Percentiles rank a stretch among this genome's conserved stretches.
These are phyloP conservation scores for Pentamera pediparva DNA, from an alignment of 53 echinoderm and acorn worm genomes.

Conservation along the genomic window DNA sequence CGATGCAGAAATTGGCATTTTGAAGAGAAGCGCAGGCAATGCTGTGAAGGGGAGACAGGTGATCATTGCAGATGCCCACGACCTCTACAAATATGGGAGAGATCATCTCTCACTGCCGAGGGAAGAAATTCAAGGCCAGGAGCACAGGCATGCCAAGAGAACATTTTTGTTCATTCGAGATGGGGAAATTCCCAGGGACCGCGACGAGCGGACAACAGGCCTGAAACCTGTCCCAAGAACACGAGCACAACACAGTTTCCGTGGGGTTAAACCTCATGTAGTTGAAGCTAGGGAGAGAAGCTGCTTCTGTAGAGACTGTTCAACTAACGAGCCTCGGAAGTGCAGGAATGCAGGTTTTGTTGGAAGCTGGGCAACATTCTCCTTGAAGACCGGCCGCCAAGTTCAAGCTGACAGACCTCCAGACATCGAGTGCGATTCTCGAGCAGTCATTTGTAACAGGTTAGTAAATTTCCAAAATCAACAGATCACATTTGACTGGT, in stretches of 20 bases:
- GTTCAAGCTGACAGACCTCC: too few relatives aligned
- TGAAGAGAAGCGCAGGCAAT: not conserved
- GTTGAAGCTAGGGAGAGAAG: not conserved
- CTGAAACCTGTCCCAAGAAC: not conserved
- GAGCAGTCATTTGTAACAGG: too few relatives aligned
- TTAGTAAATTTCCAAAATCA: too few relatives aligned
- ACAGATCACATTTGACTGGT: too few relatives aligned
- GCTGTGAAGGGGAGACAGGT: conserved; percentile 1
- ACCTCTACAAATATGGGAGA: not conserved
- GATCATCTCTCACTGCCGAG: not conserved
- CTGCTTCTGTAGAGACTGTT: too few relatives aligned
- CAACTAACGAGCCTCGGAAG: too few relatives aligned
- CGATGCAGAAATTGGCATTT: conserved; percentile 1
- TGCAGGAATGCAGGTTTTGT: too few relatives aligned
- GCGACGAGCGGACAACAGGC: not conserved
- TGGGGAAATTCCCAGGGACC: not conserved
- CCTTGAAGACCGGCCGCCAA: too few relatives aligned
- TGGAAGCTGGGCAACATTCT: too few relatives aligned
- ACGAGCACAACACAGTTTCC: not conserved
- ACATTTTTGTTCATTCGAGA: not conserved
- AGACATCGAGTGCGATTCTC: too few relatives aligned
- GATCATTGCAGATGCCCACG: not conserved
- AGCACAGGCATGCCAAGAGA: not conserved
- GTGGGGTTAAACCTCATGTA: not conserved
- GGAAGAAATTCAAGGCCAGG: too few relatives aligned